phyloP scores from a whole-genome alignment of 2,797 vertebrate species.

The Yasuhikotakia modesta region DNA sequence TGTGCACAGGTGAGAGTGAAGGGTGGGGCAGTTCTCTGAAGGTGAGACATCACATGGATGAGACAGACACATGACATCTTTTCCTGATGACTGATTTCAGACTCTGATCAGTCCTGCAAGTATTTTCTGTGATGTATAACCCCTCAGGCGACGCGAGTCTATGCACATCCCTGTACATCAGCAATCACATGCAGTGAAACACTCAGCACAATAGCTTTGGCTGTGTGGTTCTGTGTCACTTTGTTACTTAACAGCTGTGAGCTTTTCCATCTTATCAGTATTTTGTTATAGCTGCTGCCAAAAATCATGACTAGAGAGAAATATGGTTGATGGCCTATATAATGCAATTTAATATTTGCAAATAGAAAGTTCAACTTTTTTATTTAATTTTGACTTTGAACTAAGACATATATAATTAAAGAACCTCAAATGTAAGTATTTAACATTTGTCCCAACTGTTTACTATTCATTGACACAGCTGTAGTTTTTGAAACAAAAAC shows the following conservation, averaged over 20 bases:
- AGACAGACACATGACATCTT: neutral
- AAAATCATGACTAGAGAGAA: neutral
- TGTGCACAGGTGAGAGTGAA: slow-evolving; percentile 9
- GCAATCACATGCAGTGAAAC: no score
- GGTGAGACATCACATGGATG: neutral
- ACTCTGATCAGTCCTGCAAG: slow-evolving; percentile 25
- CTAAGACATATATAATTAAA: no score
- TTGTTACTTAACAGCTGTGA: neutral
- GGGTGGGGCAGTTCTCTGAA: slow-evolving; percentile 15
- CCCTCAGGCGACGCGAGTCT: slow-evolving; percentile 13
- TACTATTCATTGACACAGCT: no score
- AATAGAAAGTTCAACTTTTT: no score
- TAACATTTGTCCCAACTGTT: no score
- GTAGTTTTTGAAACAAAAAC: no score
- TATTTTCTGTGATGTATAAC: slow-evolving; percentile 35
- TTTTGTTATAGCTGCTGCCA: neutral
- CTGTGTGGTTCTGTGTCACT: slow-evolving; percentile 4
- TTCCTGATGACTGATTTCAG: slow-evolving; percentile 13
- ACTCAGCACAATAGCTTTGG: no score
- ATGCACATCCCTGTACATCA: no score
- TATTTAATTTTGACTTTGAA: no score
- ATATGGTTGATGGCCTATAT: neutral
- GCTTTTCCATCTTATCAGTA: neutral
- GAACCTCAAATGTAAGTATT: no score
- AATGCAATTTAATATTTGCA: neutral